Percentiles rank a stretch among this genome's conserved stretches.
These are phyloP conservation scores for Atrichornis clamosus DNA, from an alignment of 2,113 vertebrate genomes.

Conservation along the genomic window DNA sequence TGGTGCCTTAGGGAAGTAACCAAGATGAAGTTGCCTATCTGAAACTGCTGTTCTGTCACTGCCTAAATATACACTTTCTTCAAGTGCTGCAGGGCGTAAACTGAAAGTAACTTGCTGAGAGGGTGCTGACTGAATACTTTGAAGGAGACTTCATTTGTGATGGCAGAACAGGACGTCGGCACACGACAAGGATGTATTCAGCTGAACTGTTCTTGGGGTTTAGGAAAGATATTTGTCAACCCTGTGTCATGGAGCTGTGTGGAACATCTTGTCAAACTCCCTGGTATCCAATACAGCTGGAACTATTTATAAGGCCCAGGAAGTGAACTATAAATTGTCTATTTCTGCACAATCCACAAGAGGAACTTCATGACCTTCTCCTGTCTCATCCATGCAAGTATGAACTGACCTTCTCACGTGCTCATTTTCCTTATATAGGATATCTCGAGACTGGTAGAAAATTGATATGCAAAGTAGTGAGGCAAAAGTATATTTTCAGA, in stretches of 20 bases:
- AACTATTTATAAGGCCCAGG: not conserved
- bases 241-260: not conserved
- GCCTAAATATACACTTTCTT: conserved; percentile 1
- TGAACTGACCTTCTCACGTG: not conserved
- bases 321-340: not conserved
- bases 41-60: conserved; percentile 31
- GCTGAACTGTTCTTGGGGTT: not conserved
- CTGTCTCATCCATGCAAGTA: not conserved
- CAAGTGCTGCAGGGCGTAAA: not conserved
- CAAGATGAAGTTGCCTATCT: conserved; percentile 43
- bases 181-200: not conserved
- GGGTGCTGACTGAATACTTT: not conserved
- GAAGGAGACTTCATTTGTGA: not conserved
- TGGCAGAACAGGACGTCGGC: not conserved
- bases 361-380: not conserved
- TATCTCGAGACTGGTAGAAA: not conserved
- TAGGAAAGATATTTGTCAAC: not conserved
- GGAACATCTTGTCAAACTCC: not conserved
- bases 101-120: conserved; percentile 1
- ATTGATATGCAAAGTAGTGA: not conserved
- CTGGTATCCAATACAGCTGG: not conserved
- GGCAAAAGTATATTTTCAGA: not conserved
- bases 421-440: not conserved
- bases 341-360: not conserved
- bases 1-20: conserved; percentile 32